A percentile compares a stretch with the other conserved stretches of the same genome.
Evolutionary conservation across 1,140 invertebrate species (phyloP).

Genomic region (Watersipora subatra): DNA sequence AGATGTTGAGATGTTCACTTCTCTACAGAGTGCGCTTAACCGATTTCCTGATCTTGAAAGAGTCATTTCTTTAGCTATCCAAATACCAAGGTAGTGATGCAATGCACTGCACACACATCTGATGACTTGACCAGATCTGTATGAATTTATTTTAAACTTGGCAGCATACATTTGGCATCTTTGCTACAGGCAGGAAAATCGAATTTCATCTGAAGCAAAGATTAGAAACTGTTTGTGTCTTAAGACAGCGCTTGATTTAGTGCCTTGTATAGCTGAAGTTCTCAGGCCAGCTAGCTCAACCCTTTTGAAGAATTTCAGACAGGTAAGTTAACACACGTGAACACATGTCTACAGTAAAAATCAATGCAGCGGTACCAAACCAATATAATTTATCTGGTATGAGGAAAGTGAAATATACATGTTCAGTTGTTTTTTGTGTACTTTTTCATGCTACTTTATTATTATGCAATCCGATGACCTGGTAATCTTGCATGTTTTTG

Average conservation of each 20-base stretch:
- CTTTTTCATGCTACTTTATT: too few species aligned
- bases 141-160: too few species aligned
- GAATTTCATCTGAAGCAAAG: background rate
- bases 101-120: too few species aligned
- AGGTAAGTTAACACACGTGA: too few species aligned
- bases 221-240: background rate
- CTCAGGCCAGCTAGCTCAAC: background rate
- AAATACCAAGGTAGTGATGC: background rate
- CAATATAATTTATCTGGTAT: too few species aligned
- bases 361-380: too few species aligned
- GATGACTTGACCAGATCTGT: too few species aligned
- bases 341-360: too few species aligned
- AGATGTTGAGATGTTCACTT: background rate
- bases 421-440: too few species aligned
- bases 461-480: too few species aligned
- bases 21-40: background rate
- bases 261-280: background rate
- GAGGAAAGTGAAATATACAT: too few species aligned
- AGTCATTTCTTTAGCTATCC: background rate
- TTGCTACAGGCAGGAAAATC: background rate
- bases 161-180: background rate
- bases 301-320: background rate
- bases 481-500: too few species aligned
- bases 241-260: background rate
- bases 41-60: background rate